phyloP scores from a whole-genome alignment of 1,140 invertebrate species.

The Drosophila suzukii region DNA sequence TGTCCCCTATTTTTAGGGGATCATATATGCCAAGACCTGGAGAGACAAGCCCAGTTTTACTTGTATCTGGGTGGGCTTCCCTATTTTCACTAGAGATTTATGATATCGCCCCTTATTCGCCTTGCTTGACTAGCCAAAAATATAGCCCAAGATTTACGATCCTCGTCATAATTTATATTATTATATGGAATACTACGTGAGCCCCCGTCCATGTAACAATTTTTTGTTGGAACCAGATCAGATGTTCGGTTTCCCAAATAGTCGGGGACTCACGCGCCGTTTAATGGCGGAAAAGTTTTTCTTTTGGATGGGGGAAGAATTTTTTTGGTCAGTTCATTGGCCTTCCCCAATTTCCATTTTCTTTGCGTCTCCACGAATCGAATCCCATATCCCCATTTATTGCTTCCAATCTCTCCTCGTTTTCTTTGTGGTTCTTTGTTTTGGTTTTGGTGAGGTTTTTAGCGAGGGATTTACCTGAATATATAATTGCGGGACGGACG shows the following conservation, averaged over 20 bases:
- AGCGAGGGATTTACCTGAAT: slow-evolving; percentile 69
- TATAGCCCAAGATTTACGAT: slow-evolving; percentile 40
- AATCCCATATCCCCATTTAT: slow-evolving; percentile 14
- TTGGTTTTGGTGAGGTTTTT: slow-evolving; percentile 21
- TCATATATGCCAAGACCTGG: too few relatives aligned
- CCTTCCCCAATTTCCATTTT: not conserved
- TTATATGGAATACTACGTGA: slow-evolving; percentile 23
- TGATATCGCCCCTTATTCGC: slow-evolving; percentile 1
- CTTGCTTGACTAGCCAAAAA: slow-evolving; percentile 11
- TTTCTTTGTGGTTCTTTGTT: slow-evolving; percentile 36
- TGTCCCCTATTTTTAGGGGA: too few relatives aligned
- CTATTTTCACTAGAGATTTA: slow-evolving; percentile 12
- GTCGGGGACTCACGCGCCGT: slow-evolving; percentile 9
- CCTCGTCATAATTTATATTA: slow-evolving; percentile 6
- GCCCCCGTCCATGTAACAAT: not conserved
- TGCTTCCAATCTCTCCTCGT: slow-evolving; percentile 6
- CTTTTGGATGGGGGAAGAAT: not conserved
- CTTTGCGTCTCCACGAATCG: not conserved
- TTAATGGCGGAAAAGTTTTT: slow-evolving; percentile 7
- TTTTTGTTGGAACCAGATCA: slow-evolving; percentile 3
- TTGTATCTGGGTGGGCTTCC: not conserved
- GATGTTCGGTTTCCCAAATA: slow-evolving; percentile 1
- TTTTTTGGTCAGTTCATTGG: slow-evolving; percentile 11
- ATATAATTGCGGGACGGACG: slow-evolving; percentile 47
- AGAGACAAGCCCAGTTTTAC: slow-evolving; percentile 4